Percentiles rank a stretch among this genome's conserved stretches.
Conservation (phyloP, 1,140 invertebrate species). For the Cydia fagiglandana region DNA sequence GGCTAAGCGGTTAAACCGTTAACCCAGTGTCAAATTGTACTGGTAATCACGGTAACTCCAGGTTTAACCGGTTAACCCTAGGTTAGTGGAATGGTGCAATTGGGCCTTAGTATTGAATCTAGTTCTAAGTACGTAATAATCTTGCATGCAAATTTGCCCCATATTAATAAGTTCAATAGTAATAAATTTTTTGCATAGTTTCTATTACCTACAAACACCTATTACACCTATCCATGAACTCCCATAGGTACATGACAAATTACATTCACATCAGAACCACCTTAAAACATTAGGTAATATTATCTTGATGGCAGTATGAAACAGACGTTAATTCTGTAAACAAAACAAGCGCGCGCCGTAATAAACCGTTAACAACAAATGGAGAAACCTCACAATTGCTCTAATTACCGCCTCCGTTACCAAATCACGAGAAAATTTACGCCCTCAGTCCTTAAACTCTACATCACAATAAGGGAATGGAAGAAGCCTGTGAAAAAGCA, state of each 20-base stretch:
- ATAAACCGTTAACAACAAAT: conserved; percentile 72
- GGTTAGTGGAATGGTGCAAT: no score
- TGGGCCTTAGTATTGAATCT: no score
- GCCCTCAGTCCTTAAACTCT: conserved; percentile 55
- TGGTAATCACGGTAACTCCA: no score
- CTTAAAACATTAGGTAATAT: conserved; percentile 33
- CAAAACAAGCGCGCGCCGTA: conserved; percentile 53
- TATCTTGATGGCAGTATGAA: conserved; percentile 38
- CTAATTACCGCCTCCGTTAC: conserved; percentile 69
- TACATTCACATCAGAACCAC: conserved; percentile 14
- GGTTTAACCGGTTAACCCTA: no score
- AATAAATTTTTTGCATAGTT: no score
- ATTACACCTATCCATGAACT: no score
- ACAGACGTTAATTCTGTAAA: conserved; percentile 47
- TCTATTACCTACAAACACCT: no score
- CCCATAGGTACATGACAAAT: conserved; percentile 31
- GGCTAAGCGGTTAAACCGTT: no score
- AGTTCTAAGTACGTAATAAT: no score
- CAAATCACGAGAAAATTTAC: conserved; percentile 75
- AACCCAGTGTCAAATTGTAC: no score
- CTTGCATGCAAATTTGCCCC: no score
- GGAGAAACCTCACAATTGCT: conserved; percentile 68
- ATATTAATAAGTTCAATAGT: no score
- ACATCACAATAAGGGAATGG: conserved; percentile 68
- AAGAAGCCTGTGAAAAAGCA: conserved; percentile 75